A percentile compares a stretch with the other conserved stretches of the same genome.
phyloP scores from a whole-genome alignment of 2,888 invertebrate genomes.

The Melieria picta region DNA sequence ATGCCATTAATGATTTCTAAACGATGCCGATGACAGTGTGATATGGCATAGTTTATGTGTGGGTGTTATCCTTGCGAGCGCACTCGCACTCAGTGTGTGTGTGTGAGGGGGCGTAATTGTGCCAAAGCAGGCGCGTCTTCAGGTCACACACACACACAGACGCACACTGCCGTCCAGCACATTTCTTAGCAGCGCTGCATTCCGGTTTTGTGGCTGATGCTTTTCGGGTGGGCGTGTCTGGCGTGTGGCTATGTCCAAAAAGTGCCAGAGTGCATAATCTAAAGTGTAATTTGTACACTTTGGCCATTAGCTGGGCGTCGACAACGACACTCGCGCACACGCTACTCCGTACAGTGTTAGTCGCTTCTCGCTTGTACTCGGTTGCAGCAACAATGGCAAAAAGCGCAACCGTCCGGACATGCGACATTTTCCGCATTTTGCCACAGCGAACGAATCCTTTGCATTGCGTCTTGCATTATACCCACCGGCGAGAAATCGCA shows the following conservation, averaged over 20 bases:
- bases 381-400: too few species aligned
- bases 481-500: too few species aligned
- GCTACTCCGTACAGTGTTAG: too few species aligned
- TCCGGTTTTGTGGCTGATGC: neutral
- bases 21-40: conserved; percentile 33
- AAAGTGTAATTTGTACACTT: conserved; percentile 38
- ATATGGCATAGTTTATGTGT: conserved; percentile 31
- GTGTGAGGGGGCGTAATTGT: neutral
- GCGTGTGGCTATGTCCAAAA: neutral
- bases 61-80: too few species aligned
- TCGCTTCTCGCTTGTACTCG: too few species aligned
- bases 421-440: too few species aligned
- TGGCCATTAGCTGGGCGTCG: conserved; percentile 29
- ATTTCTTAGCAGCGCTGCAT: neutral
- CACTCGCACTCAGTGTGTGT: too few species aligned
- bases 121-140: neutral
- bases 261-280: conserved; percentile 36
- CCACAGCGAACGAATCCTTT: too few species aligned
- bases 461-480: too few species aligned
- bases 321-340: too few species aligned
- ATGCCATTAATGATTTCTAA: conserved; percentile 35
- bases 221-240: neutral
- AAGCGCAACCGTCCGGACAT: too few species aligned
- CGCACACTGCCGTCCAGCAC: neutral
- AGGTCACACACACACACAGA: neutral